phyloP scores from a whole-genome alignment of 2,888 invertebrate genomes.

The Biston stratarius region DNA sequence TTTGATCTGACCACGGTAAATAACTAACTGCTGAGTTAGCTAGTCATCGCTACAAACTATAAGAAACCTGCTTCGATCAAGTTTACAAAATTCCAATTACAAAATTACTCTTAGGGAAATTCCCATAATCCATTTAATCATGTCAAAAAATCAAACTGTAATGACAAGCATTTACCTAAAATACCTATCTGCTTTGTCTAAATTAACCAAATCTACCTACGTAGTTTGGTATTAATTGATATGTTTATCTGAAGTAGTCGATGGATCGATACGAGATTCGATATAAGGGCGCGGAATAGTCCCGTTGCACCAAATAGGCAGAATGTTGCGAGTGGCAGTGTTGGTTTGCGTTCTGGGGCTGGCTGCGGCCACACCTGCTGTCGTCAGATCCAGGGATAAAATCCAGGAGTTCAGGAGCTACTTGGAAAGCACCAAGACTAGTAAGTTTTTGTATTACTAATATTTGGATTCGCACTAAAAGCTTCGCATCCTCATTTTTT shows the following conservation, averaged over 20 bases:
- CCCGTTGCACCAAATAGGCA: slow-evolving; percentile 26
- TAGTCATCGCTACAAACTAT: too few relatives aligned
- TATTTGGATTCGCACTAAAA: not conserved
- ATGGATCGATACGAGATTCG: slow-evolving; percentile 46
- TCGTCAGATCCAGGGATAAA: slow-evolving; percentile 65
- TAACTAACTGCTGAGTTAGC: too few relatives aligned
- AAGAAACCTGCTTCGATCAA: too few relatives aligned
- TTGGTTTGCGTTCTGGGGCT: slow-evolving; percentile 57
- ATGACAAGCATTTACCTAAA: slow-evolving; percentile 3
- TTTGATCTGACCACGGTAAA: too few relatives aligned
- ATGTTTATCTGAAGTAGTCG: slow-evolving; percentile 43
- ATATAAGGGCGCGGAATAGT: slow-evolving; percentile 39
- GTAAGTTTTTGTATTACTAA: slow-evolving; percentile 53
- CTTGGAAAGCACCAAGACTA: slow-evolving; percentile 66
- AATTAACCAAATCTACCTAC: slow-evolving; percentile 31
- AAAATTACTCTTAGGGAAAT: not conserved
- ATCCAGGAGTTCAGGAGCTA: slow-evolving; percentile 70
- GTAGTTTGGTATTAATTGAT: slow-evolving; percentile 49
- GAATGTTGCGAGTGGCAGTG: slow-evolving; percentile 61
- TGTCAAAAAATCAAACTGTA: not conserved
- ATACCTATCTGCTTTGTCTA: slow-evolving; percentile 10
- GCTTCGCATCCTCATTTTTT: too few relatives aligned
- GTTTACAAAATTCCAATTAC: not conserved
- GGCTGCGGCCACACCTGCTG: slow-evolving; percentile 60
- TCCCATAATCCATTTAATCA: slow-evolving; percentile 14